phyloP scores from a whole-genome alignment of 2,888 invertebrate species.

The Aspidiotus destructor region DNA sequence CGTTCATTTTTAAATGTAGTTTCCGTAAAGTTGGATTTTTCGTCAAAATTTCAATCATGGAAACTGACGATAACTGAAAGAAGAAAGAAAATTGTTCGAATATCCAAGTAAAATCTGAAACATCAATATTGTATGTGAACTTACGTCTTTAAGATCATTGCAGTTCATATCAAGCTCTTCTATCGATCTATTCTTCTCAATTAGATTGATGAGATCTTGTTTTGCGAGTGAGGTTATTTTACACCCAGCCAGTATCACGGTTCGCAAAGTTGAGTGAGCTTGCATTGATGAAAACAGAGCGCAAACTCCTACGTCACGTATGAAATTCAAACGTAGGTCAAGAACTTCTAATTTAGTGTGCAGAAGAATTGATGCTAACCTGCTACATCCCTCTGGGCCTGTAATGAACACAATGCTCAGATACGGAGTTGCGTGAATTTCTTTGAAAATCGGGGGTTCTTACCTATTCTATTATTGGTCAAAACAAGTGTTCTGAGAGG shows the following conservation, averaged over 20 bases:
- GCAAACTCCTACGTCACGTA: constrained; percentile 20
- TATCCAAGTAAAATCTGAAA: background rate
- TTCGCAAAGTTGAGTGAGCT: background rate
- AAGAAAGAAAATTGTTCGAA: background rate
- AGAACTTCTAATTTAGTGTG: constrained; percentile 7
- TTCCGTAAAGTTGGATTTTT: no score
- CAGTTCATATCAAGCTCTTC: constrained; percentile 17
- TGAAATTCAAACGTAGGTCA: constrained; percentile 27
- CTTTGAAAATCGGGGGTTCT: background rate
- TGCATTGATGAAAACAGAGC: constrained; percentile 16
- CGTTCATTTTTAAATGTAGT: no score
- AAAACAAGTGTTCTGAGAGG: constrained; percentile 17
- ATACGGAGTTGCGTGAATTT: background rate
- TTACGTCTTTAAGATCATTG: constrained; percentile 16
- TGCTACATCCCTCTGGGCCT: constrained; percentile 18
- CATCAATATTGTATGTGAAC: background rate
- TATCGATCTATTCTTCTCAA: constrained; percentile 14
- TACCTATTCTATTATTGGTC: constrained; percentile 28
- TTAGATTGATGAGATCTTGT: constrained; percentile 7
- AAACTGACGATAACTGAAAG: background rate
- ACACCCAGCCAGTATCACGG: constrained; percentile 20
- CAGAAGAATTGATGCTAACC: constrained; percentile 6
- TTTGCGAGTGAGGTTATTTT: background rate
- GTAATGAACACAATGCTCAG: background rate
- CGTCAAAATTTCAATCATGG: background rate